Evolutionary conservation across 2,797 vertebrate species (phyloP), one percentile per base, ranked within the genome.

Genomic region (Thamnophis elegans): DNA sequence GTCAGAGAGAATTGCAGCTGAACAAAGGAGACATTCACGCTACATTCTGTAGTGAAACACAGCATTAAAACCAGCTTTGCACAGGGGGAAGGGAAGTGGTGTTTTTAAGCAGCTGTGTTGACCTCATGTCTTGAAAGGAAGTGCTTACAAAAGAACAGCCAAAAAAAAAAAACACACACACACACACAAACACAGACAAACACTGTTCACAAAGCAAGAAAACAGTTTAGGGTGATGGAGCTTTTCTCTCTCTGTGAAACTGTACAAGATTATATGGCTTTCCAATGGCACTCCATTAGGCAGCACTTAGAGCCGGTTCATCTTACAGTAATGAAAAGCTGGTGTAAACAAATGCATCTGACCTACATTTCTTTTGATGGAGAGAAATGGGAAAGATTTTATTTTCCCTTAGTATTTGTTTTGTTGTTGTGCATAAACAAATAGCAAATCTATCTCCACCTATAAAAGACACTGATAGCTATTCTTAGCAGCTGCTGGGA

Each of bases 381-480:
- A 91, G 90, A 68, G 91, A 96, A 96, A 68, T 47, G 88, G 47
- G 51, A 88, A 58, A 93, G 92, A 73, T 92, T 95, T 93, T 62
- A 92, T 3, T 16, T 89, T 1, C 92, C 94, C 93, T 95, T 92
- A 96, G 93, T 93, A 95, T 94, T 94, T 90, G 42, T 10, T 87
- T 93, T 91, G 20, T 91, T 10, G 25, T 90, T 42, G 36, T 47
- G 14, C 65, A 88, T 88, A 91, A 91, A 88, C 22, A 20, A 90
- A 18, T 22, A 88, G 36, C 60, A 56, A 54, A 1, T 56, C 28
- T 53, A 26, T 68, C 5, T 58, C 18, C 53, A 28, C 51, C 58
- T 89, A 20, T 25, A n/a, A 14, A 5, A 58, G 32, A 85, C 13
- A 12, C 1, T 42, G 28, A n/a, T 60, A 54, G n/a, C 65, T 6